phyloP scores from a whole-genome alignment of 2,797 vertebrate genomes.

The Eulemur coronatus region DNA sequence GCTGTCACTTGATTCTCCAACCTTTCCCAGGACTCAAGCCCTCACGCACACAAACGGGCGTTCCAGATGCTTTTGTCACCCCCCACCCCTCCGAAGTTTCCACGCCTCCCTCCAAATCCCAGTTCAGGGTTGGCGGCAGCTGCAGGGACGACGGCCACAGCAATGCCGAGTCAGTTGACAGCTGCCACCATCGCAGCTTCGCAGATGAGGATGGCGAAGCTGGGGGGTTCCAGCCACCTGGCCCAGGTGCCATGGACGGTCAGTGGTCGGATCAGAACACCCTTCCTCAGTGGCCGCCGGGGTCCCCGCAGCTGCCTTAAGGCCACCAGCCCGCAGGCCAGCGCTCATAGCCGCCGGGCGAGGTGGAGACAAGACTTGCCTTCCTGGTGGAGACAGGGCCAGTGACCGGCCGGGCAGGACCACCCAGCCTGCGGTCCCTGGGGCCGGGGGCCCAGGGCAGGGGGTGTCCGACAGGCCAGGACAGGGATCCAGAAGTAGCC shows the following conservation, averaged over 20 bases:
- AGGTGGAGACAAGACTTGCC: not conserved
- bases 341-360: not conserved
- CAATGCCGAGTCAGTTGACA: not conserved
- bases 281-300: not conserved
- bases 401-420: accelerated
- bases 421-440: not conserved
- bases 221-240: no score
- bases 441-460: not conserved
- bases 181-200: not conserved
- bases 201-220: not conserved
- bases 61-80: not conserved
- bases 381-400: not conserved
- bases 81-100: not conserved
- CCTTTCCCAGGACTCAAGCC: not conserved
- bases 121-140: no score
- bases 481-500: not conserved
- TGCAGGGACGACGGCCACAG: not conserved
- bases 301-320: not conserved
- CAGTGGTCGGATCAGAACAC: not conserved
- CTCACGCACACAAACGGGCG: not conserved
- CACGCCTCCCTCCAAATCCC: not conserved
- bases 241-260: accelerated
- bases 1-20: not conserved
- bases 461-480: not conserved
- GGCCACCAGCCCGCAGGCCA: not conserved